Percentiles rank a stretch among this genome's conserved stretches.
Conservation (phyloP, 1,140 invertebrate genomes). For the Leptestheria dahalacensis region DNA sequence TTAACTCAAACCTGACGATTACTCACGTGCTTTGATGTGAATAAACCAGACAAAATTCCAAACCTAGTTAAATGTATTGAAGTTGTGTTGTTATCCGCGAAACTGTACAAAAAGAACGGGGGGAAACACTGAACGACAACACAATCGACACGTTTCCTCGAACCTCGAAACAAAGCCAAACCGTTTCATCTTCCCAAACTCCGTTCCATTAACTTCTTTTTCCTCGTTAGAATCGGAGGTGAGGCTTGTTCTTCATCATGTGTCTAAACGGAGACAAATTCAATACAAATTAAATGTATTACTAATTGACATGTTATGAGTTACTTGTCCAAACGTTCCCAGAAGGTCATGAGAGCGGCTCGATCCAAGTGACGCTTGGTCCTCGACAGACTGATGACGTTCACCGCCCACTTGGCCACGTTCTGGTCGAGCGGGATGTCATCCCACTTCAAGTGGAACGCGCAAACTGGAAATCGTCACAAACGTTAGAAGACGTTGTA, state of each 20-base stretch:
- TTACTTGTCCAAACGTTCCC: slow-evolving; percentile 91
- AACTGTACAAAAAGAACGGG: too few species aligned
- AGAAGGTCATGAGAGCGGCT: slow-evolving; percentile 86
- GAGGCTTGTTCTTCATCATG: slow-evolving; percentile 83
- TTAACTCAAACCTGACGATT: too few species aligned
- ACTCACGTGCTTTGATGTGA: too few species aligned
- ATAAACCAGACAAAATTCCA: too few species aligned
- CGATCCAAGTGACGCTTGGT: slow-evolving; percentile 92
- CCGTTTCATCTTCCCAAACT: too few species aligned
- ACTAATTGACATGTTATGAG: slow-evolving; percentile 2
- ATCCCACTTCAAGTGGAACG: slow-evolving; percentile 94
- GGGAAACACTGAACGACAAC: too few species aligned
- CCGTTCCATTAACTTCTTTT: too few species aligned
- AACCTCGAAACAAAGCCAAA: too few species aligned
- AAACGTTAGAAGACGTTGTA: not conserved
- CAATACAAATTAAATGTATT: slow-evolving; percentile 10
- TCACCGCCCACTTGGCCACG: slow-evolving; percentile 90
- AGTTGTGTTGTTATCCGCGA: too few species aligned
- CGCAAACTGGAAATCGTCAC: slow-evolving; percentile 53
- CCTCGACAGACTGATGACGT: slow-evolving; percentile 76
- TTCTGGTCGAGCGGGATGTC: slow-evolving; percentile 89
- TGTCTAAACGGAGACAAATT: slow-evolving; percentile 48
- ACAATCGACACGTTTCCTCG: too few species aligned
- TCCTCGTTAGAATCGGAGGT: slow-evolving; percentile 59
- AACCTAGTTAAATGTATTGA: too few species aligned